phyloP scores from a whole-genome alignment of 2,113 vertebrate genomes.

The Apteryx owenii region DNA sequence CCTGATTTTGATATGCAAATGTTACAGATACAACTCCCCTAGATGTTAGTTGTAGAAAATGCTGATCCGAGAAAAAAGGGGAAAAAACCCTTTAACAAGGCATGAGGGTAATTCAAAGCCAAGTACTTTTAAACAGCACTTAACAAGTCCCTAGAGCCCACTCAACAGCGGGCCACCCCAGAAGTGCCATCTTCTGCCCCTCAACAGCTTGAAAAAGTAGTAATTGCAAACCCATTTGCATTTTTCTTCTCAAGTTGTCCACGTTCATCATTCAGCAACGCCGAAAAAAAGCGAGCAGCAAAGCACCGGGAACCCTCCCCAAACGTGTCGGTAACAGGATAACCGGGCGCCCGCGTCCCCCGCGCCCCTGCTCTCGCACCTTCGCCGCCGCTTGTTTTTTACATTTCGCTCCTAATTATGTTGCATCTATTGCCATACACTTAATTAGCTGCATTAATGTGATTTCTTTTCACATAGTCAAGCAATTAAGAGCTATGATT shows the following conservation, averaged over 20 bases:
- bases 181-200: slow-evolving; percentile 84
- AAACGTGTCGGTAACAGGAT: background rate
- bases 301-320: slow-evolving; percentile 46
- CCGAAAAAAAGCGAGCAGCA: background rate
- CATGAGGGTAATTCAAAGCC: slow-evolving; percentile 95
- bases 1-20: slow-evolving; percentile 86
- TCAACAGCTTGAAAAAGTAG: slow-evolving; percentile 91
- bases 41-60: slow-evolving; percentile 79
- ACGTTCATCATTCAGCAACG: slow-evolving; percentile 70
- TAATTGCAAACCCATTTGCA: slow-evolving; percentile 95
- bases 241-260: slow-evolving; percentile 75
- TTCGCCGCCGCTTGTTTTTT: slow-evolving; percentile 72
- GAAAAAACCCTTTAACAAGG: slow-evolving; percentile 85
- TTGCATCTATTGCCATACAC: slow-evolving; percentile 91
- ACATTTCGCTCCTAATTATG: slow-evolving; percentile 86
- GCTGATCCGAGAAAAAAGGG: slow-evolving; percentile 85
- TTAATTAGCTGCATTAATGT: slow-evolving; percentile 99
- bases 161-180: slow-evolving; percentile 86
- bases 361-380: slow-evolving; percentile 33
- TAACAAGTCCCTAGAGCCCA: slow-evolving; percentile 96
- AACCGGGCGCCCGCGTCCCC: background rate
- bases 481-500: slow-evolving; percentile 97
- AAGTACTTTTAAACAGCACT: slow-evolving; percentile 93
- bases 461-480: slow-evolving; percentile 98
- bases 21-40: slow-evolving; percentile 60